These are phyloP conservation scores for Coreius guichenoti DNA, from an alignment of 2,797 vertebrate genomes.

Conservation along the genomic window DNA sequence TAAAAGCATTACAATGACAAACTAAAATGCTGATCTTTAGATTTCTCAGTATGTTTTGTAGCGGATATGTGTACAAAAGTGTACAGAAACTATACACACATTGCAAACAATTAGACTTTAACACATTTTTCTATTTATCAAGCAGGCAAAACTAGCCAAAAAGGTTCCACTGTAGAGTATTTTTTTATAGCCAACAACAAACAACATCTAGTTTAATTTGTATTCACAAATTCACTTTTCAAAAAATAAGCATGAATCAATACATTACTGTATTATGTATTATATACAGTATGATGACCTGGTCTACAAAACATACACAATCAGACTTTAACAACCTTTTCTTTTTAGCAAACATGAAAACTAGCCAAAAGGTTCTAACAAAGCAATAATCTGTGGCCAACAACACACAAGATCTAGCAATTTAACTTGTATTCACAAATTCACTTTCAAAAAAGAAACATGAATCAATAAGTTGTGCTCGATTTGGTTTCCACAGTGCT, in stretches of 20 bases:
- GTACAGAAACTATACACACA: not conserved
- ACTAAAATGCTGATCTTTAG: not conserved
- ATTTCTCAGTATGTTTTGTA: not conserved
- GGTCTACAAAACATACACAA: not conserved
- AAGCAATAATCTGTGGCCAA: not conserved
- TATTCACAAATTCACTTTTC: not conserved
- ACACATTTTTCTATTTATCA: not conserved
- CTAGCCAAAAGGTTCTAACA: not conserved
- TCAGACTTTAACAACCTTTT: not conserved
- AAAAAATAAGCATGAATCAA: not conserved
- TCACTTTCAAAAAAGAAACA: not conserved
- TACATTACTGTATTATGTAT: not conserved
- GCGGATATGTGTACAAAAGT: not conserved
- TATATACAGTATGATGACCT: not conserved
- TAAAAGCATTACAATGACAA: not conserved
- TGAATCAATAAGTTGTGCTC: slow-evolving; percentile 10
- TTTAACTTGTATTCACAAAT: slow-evolving; percentile 3
- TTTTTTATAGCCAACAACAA: not conserved
- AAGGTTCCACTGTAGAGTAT: not conserved
- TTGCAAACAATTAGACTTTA: not conserved
- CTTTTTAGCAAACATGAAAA: not conserved
- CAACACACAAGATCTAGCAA: not conserved
- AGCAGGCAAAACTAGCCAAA: not conserved
- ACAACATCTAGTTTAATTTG: not conserved
- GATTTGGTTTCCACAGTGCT: slow-evolving; percentile 25